Percentiles rank a stretch among this genome's conserved stretches.
Conservation (phyloP, 2,888 invertebrate genomes). For the Cheilosia impressa region DNA sequence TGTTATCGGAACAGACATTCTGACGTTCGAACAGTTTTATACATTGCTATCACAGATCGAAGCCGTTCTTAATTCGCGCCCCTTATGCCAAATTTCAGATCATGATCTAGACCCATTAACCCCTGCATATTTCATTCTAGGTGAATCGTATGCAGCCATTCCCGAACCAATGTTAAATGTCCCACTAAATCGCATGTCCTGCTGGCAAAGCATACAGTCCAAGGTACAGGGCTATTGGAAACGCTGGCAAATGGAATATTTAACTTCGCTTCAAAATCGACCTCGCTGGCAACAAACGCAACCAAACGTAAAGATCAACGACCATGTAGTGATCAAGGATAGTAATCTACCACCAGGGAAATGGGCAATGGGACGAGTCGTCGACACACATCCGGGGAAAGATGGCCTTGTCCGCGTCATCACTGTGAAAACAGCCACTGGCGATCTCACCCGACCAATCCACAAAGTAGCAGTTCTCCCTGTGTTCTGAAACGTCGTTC, state of each 20-base stretch:
- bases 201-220: background rate
- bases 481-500: background rate
- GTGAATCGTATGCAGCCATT: background rate
- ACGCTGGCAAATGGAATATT: background rate
- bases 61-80: background rate
- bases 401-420: no score
- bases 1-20: background rate
- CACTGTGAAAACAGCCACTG: no score
- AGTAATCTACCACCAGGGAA: no score
- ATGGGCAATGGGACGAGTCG: no score
- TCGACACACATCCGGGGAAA: no score
- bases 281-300: no score
- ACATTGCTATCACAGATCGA: background rate
- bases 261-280: background rate
- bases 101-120: background rate
- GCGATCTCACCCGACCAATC: no score
- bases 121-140: no score
- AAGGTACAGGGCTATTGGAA: conserved; percentile 2
- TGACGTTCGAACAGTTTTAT: background rate
- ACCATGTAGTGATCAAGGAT: no score
- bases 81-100: background rate
- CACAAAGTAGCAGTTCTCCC: no score
- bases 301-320: no score
- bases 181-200: background rate
- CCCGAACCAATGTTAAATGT: background rate